These are phyloP conservation scores for Periparus ater DNA, from an alignment of 2,797 vertebrate species.

Conservation along the genomic window DNA sequence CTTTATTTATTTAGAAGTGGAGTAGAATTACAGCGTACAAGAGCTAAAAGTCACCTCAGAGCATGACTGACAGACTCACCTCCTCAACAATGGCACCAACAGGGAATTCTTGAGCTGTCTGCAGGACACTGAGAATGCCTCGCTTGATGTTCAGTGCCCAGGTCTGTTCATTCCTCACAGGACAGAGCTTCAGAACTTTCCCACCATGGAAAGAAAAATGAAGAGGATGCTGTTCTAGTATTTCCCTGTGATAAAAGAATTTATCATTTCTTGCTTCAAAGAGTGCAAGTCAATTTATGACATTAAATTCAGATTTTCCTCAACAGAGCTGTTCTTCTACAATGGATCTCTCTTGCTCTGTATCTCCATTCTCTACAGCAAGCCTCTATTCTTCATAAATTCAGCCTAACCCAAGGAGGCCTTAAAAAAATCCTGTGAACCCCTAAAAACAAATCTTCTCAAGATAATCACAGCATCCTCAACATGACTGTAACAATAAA, in stretches of 20 bases:
- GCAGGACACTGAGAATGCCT: constrained; percentile 86
- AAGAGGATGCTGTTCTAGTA: constrained; percentile 82
- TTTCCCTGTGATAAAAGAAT: constrained; percentile 73
- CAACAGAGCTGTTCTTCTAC: neutral
- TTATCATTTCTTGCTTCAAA: neutral
- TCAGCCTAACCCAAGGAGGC: neutral
- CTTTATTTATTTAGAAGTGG: neutral
- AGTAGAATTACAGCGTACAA: neutral
- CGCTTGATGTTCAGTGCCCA: constrained; percentile 89
- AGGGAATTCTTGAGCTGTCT: constrained; percentile 71
- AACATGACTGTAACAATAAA: neutral
- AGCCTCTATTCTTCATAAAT: neutral
- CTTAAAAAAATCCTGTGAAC: neutral
- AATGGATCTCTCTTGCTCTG: neutral
- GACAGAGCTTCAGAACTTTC: constrained; percentile 85
- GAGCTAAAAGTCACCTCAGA: neutral
- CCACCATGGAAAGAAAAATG: constrained; percentile 82
- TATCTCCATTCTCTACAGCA: neutral
- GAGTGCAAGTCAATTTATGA: neutral
- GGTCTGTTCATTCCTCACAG: constrained; percentile 77
- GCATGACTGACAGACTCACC: constrained; percentile 69
- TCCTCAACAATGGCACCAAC: constrained; percentile 75
- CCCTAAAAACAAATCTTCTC: neutral
- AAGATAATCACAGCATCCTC: neutral
- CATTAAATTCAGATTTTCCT: neutral